These are phyloP conservation scores for Carapus acus DNA, from an alignment of 2,797 vertebrate genomes.

Conservation along the genomic window DNA sequence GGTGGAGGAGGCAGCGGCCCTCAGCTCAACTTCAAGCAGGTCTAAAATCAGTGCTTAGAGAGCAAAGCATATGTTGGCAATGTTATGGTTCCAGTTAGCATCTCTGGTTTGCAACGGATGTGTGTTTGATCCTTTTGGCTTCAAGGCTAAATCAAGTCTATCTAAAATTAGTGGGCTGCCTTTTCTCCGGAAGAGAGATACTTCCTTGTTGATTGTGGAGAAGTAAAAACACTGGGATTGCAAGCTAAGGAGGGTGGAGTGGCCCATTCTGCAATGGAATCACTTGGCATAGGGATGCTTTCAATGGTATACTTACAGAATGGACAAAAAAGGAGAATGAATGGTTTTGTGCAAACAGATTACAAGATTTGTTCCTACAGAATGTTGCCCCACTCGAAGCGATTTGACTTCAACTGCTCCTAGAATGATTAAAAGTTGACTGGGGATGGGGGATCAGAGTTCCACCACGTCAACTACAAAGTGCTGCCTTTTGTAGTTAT, in stretches of 20 bases:
- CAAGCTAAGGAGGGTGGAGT: constrained; percentile 38
- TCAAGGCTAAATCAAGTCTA: constrained; percentile 70
- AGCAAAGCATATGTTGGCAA: constrained; percentile 74
- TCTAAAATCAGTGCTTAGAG: constrained; percentile 70
- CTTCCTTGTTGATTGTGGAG: constrained; percentile 72
- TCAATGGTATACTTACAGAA: too few species aligned
- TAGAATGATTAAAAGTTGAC: background rate
- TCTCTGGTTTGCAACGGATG: constrained; percentile 69
- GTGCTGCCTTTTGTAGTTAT: constrained; percentile 34
- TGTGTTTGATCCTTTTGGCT: constrained; percentile 71
- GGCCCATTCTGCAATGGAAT: constrained; percentile 21
- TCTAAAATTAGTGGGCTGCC: constrained; percentile 74
- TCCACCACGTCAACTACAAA: constrained; percentile 31
- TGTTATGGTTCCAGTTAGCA: constrained; percentile 78
- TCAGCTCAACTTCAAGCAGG: constrained; percentile 49
- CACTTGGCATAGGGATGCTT: constrained; percentile 23
- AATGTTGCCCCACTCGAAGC: too few species aligned
- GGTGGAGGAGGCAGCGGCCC: constrained; percentile 48
- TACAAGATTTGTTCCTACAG: too few species aligned
- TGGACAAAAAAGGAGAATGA: too few species aligned
- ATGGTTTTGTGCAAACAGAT: too few species aligned
- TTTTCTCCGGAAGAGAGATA: constrained; percentile 70
- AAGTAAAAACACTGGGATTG: constrained; percentile 56
- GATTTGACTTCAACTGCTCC: background rate
- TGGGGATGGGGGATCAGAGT: background rate